phyloP scores from a whole-genome alignment of 2,888 invertebrate species.

The Protonemura montana region DNA sequence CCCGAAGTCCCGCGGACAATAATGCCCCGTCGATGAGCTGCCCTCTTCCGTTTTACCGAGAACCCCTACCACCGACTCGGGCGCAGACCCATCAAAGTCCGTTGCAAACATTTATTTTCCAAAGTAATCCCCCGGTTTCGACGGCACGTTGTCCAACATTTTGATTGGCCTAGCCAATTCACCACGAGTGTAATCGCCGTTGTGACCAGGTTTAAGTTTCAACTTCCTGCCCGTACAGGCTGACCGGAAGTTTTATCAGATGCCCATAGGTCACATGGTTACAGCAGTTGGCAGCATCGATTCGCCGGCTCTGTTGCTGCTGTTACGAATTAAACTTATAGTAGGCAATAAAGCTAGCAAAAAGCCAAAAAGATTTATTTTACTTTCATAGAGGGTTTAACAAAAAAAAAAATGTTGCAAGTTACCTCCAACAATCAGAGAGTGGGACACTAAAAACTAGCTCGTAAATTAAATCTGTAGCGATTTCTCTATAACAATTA shows the following conservation, averaged over 20 bases:
- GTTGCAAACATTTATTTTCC: slow-evolving; percentile 35
- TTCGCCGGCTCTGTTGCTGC: not conserved
- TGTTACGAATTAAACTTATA: not conserved
- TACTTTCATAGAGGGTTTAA: not conserved
- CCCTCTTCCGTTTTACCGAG: not conserved
- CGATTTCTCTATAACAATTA: not conserved
- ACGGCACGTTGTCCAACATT: slow-evolving; percentile 3
- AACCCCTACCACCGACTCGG: not conserved
- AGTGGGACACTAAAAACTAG: not conserved
- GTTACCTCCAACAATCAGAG: slow-evolving; percentile 7
- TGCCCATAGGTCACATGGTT: not conserved
- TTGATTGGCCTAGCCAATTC: slow-evolving; percentile 36
- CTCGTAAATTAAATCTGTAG: not conserved
- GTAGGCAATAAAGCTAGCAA: not conserved
- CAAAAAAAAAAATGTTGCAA: not conserved
- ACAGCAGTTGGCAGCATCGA: not conserved
- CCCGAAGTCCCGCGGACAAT: not conserved
- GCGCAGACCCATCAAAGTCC: slow-evolving; percentile 25
- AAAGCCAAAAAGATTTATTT: not conserved
- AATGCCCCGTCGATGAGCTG: not conserved
- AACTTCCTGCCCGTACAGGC: not conserved
- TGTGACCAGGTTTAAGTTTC: not conserved
- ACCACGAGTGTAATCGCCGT: not conserved
- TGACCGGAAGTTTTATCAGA: slow-evolving; percentile 20
- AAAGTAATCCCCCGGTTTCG: slow-evolving; percentile 32